These are phyloP conservation scores for Caprella mutica DNA, from an alignment of 2,888 invertebrate genomes.

Conservation along the genomic window DNA sequence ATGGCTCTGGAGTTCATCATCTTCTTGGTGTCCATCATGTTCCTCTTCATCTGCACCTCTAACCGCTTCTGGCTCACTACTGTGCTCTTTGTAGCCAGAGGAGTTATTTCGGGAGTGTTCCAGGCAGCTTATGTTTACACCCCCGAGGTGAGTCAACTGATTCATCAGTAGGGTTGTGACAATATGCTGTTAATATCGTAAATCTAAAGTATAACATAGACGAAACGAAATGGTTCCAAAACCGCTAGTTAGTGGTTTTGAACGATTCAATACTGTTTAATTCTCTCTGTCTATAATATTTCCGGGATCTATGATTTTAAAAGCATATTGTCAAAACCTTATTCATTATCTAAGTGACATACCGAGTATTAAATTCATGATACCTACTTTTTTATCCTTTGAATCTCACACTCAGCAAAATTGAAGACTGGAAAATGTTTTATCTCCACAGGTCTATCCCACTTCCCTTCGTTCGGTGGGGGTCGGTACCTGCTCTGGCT, in stretches of 20 bases:
- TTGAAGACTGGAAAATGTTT: too few relatives aligned
- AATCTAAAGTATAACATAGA: too few relatives aligned
- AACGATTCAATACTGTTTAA: neutral
- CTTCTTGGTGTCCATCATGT: conserved; percentile 55
- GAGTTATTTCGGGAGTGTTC: conserved; percentile 84
- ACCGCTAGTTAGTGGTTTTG: too few relatives aligned
- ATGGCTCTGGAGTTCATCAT: conserved; percentile 86
- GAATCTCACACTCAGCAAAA: too few relatives aligned
- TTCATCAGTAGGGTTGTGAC: neutral
- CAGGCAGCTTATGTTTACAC: conserved; percentile 94
- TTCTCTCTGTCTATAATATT: too few relatives aligned
- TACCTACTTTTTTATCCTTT: neutral
- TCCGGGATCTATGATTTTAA: too few relatives aligned
- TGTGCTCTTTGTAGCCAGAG: conserved; percentile 74
- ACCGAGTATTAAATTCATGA: conserved; percentile 10
- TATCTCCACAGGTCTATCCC: conserved; percentile 68
- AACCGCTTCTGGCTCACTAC: conserved; percentile 66
- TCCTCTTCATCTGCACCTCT: conserved; percentile 60
- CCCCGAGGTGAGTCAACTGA: conserved; percentile 55
- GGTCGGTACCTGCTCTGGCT: conserved; percentile 81
- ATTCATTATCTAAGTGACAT: too few relatives aligned
- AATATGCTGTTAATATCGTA: too few relatives aligned
- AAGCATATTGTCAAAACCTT: too few relatives aligned
- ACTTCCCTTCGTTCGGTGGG: conserved; percentile 77
- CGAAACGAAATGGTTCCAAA: too few relatives aligned